These are phyloP conservation scores for Gambusia yucatana DNA, from an alignment of 2,797 vertebrate species.

Conservation along the genomic window DNA sequence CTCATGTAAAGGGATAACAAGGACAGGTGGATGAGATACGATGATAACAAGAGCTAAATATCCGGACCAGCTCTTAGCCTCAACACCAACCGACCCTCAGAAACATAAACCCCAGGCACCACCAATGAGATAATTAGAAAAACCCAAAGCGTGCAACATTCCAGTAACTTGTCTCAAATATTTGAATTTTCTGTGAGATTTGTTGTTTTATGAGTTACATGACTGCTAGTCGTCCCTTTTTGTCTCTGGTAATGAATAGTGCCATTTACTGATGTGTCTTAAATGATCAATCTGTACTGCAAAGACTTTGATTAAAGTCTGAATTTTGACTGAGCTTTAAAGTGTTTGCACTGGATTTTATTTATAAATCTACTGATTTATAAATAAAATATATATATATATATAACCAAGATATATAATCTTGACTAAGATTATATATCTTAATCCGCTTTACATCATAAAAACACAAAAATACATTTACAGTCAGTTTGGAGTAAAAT, in stretches of 20 bases:
- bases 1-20: conserved; percentile 73
- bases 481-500: not conserved
- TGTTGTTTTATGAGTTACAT: not conserved
- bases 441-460: too few relatives aligned
- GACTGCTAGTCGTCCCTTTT: not conserved
- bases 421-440: too few relatives aligned
- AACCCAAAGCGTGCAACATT: conserved; percentile 55
- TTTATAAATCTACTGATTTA: too few relatives aligned
- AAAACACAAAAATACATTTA: too few relatives aligned
- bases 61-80: conserved; percentile 59
- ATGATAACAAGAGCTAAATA: conserved; percentile 66
- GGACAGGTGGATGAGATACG: conserved; percentile 68
- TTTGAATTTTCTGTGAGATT: conserved; percentile 57
- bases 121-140: conserved; percentile 63
- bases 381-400: too few relatives aligned
- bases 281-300: not conserved
- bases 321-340: not conserved
- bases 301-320: not conserved
- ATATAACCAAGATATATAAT: too few relatives aligned
- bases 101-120: conserved; percentile 50
- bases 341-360: not conserved
- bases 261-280: not conserved
- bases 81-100: conserved; percentile 52
- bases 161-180: conserved; percentile 72
- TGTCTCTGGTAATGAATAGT: not conserved